Base-by-base conservation (phyloP, 1,140 invertebrate species). In the Cardiocondyla obscurior region DNA sequence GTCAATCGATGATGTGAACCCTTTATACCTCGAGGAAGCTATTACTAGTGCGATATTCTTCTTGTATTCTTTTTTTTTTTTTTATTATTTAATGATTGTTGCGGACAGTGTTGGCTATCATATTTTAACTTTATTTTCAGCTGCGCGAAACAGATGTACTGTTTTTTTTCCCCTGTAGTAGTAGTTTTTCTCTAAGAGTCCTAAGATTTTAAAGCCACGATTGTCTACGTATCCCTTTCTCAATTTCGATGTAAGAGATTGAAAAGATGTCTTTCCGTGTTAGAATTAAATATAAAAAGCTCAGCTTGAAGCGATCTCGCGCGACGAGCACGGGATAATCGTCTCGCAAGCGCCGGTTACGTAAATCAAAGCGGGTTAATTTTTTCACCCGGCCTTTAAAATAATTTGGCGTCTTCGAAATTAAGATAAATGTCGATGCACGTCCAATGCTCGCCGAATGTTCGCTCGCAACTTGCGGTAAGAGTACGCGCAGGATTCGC, bases 301-400 rank as follows among this genome's bases (percentile, higher is more conserved):
- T 67, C 42, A 4, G 16, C 44, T 46, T 19, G 58, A 46, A 36
- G 8, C 36, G 64, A 36, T 64, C 10, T 64, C 19, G 12, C 6
- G 0, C 2, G n/a, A 10, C n/a, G n/a, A 62, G 46, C 19, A 14
- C 19, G 69, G 0, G 67, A 36, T 49, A 2, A 0, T 58, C 22
- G 16, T 7, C 0, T 44, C 69, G 33, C 36, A 22, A 22, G 30
- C 33, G 7, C 3, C 39, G 8, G 74, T 79, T 79, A 79, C 12
- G 69, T 79, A 79, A 79, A 79, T 79, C 62, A 16, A 3, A 39
- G 49, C 62, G 33, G 55, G 25, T 55, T 79, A 67, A 69, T 79
- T 79, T 77, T 69, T 67, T 67, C 62, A 8, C 16, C 33, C 62
- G 22, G 62, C 25, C 33, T 79, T 79, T 55, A 69, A 79, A 79